Percentiles rank a stretch among this genome's conserved stretches.
Conservation (phyloP, 1,140 invertebrate species). For the Apolygus lucorum region DNA sequence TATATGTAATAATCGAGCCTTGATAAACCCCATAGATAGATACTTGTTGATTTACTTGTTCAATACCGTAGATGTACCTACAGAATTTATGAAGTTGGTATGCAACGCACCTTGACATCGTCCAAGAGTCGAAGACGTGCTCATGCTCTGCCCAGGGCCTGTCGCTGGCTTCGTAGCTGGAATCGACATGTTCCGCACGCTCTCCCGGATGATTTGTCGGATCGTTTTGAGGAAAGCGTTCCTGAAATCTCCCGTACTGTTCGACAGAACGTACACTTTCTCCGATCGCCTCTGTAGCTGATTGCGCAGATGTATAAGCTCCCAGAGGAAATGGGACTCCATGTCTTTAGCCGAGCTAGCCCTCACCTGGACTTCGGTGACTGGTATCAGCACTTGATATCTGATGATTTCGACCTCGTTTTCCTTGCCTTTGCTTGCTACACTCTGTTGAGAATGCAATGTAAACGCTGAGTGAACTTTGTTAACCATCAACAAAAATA, state of each 20-base stretch:
- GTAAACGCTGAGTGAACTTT: constrained; percentile 12
- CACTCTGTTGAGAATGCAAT: constrained; percentile 55
- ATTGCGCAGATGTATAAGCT: constrained; percentile 87
- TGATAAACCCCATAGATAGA: too few species aligned
- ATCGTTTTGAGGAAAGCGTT: constrained; percentile 95
- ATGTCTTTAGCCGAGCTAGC: constrained; percentile 84
- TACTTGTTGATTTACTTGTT: too few species aligned
- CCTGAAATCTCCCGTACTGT: constrained; percentile 89
- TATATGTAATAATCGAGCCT: background rate
- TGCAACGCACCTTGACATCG: constrained; percentile 15
- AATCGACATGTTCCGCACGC: constrained; percentile 88
- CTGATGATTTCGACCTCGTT: constrained; percentile 91
- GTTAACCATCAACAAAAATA: too few species aligned
- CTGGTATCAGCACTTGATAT: constrained; percentile 91
- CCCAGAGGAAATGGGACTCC: constrained; percentile 93
- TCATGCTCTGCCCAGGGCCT: constrained; percentile 35
- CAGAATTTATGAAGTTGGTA: too few species aligned
- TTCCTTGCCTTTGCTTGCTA: constrained; percentile 70
- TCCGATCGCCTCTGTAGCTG: constrained; percentile 88
- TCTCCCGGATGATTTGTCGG: constrained; percentile 90
- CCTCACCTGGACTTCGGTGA: constrained; percentile 92
- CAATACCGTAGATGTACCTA: too few species aligned
- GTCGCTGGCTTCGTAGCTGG: constrained; percentile 61
- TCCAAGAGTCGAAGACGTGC: constrained; percentile 33
- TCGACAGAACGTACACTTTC: constrained; percentile 93